These are phyloP conservation scores for Oryzias dopingdopingensis DNA, from an alignment of 2,797 vertebrate species.

Conservation along the genomic window DNA sequence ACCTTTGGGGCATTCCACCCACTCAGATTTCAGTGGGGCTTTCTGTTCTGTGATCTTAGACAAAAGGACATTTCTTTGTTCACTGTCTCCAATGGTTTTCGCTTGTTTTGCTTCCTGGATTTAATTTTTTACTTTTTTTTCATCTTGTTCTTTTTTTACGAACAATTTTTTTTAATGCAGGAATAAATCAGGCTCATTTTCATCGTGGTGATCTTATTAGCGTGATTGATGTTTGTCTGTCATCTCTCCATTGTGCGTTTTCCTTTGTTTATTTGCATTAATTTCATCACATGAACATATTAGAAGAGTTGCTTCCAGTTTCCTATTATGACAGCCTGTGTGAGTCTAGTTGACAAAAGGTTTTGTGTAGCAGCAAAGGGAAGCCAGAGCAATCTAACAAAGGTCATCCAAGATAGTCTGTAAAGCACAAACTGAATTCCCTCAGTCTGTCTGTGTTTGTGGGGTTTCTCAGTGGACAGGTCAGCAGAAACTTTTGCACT, in stretches of 20 bases:
- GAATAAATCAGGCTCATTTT: constrained; percentile 34
- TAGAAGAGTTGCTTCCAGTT: constrained; percentile 37
- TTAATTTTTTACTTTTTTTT: not conserved
- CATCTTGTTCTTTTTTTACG: constrained; percentile 7
- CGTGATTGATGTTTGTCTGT: constrained; percentile 3
- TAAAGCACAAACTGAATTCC: constrained; percentile 38
- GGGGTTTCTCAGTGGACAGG: constrained; percentile 17
- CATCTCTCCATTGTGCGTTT: not conserved
- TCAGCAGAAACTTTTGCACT: constrained; percentile 23
- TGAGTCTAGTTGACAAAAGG: constrained; percentile 23
- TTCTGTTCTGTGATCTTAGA: constrained; percentile 20
- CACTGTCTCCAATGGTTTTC: constrained; percentile 25
- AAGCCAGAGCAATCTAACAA: constrained; percentile 34
- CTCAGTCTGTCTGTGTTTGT: not conserved
- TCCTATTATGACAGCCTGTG: constrained; percentile 28
- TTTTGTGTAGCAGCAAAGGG: constrained; percentile 35
- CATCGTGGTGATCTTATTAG: constrained; percentile 13
- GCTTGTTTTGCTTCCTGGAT: constrained; percentile 10
- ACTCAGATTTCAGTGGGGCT: constrained; percentile 28
- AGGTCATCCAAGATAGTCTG: constrained; percentile 49
- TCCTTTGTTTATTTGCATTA: constrained; percentile 3
- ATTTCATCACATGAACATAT: constrained; percentile 9
- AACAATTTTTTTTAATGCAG: constrained; percentile 26
- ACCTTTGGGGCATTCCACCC: constrained; percentile 31
- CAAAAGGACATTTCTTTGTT: constrained; percentile 23